These are phyloP conservation scores for Oithona nana DNA, from an alignment of 2,888 invertebrate species.

Conservation along the genomic window DNA sequence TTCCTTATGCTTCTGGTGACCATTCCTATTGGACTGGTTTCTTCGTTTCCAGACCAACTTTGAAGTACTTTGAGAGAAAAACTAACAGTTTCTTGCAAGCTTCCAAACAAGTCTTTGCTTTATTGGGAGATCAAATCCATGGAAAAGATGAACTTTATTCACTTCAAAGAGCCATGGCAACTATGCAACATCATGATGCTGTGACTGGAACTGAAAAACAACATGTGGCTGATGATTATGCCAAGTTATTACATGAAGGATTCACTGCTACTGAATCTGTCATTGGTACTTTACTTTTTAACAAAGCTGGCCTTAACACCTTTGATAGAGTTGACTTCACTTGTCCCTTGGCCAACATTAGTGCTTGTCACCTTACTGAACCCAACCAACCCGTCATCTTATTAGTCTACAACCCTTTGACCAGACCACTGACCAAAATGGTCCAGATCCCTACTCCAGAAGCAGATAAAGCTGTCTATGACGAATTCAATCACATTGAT, in stretches of 20 bases:
- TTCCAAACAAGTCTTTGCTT: neutral
- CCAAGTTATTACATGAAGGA: neutral
- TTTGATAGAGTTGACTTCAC: slow-evolving; percentile 16
- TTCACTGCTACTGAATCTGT: slow-evolving; percentile 28
- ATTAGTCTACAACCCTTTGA: slow-evolving; percentile 62
- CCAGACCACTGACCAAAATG: slow-evolving; percentile 37
- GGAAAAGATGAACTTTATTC: neutral
- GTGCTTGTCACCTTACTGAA: slow-evolving; percentile 43
- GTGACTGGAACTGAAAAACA: slow-evolving; percentile 30
- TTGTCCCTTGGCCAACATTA: slow-evolving; percentile 52
- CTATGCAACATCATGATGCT: slow-evolving; percentile 34
- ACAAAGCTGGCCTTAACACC: slow-evolving; percentile 4
- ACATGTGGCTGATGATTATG: slow-evolving; percentile 62
- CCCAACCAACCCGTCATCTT: slow-evolving; percentile 41
- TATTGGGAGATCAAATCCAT: neutral
- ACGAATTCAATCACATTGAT: slow-evolving; percentile 16
- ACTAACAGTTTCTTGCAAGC: slow-evolving; percentile 26
- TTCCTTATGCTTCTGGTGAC: slow-evolving; percentile 49
- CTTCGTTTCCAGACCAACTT: slow-evolving; percentile 51
- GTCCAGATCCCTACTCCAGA: slow-evolving; percentile 19
- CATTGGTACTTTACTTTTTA: slow-evolving; percentile 24
- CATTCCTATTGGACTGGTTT: slow-evolving; percentile 65
- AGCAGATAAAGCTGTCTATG: slow-evolving; percentile 30
- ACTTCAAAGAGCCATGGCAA: slow-evolving; percentile 24
- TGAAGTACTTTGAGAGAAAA: slow-evolving; percentile 46